These are phyloP conservation scores for Sebastes paucispinis DNA, from an alignment of 2,797 vertebrate genomes.

Conservation along the genomic window DNA sequence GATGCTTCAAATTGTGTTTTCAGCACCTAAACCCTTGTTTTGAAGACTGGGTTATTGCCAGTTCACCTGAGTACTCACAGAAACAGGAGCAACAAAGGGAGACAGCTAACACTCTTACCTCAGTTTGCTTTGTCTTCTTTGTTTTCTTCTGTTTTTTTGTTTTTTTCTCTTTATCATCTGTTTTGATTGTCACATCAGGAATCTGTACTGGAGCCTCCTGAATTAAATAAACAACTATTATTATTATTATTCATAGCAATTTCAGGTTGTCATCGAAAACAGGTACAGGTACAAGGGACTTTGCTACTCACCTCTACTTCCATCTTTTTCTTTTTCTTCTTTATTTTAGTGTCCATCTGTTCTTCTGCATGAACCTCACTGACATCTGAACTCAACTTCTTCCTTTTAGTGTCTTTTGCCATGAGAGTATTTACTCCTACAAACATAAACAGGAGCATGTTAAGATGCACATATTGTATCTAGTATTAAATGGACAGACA, in stretches of 20 bases:
- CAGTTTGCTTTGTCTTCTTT: neutral
- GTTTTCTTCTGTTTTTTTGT: constrained; percentile 16
- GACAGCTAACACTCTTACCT: constrained; percentile 45
- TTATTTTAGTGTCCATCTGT: constrained; percentile 26
- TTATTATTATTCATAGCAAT: neutral
- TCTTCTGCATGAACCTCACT: constrained; percentile 1
- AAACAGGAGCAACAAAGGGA: neutral
- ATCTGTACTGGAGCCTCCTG: constrained; percentile 45
- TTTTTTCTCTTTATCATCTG: neutral
- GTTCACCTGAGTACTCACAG: neutral
- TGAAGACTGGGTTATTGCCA: neutral
- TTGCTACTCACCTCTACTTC: constrained; percentile 49
- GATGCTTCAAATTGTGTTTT: no score
- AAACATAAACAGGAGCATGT: constrained; percentile 1
- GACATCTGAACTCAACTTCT: constrained; percentile 20
- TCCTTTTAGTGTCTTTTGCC: constrained; percentile 68
- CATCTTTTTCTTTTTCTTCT: constrained; percentile 64
- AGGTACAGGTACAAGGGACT: neutral
- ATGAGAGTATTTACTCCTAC: constrained; percentile 41
- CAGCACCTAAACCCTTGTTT: neutral
- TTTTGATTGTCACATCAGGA: neutral
- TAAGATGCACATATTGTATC: neutral
- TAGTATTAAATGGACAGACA: neutral
- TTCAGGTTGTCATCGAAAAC: neutral
- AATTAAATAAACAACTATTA: neutral